A percentile compares a stretch with the other conserved stretches of the same genome.
Evolutionary conservation across 2,888 invertebrate genomes (phyloP).

Genomic region (Protodeltote pygarga): DNA sequence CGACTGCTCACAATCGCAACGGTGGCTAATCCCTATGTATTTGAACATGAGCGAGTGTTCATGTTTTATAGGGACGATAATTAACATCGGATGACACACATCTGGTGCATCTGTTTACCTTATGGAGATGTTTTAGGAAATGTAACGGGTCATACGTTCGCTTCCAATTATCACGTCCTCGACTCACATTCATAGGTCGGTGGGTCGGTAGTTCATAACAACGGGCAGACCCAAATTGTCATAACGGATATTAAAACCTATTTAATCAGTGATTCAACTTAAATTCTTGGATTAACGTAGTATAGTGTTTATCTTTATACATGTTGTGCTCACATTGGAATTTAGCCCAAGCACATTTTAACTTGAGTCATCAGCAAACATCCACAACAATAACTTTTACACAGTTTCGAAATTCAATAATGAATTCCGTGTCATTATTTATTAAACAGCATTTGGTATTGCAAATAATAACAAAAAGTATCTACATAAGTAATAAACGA

Average conservation of each 20-base stretch:
- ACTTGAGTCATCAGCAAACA: conserved; percentile 12
- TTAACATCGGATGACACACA: conserved; percentile 74
- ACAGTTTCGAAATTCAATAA: conserved; percentile 15
- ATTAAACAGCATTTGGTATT: background rate
- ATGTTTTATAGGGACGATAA: conserved; percentile 72
- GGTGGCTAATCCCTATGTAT: conserved; percentile 68
- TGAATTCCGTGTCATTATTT: conserved; percentile 4
- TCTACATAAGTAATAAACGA: background rate
- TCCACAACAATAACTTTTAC: conserved; percentile 8
- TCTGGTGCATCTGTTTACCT: conserved; percentile 78
- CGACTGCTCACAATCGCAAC: conserved; percentile 38
- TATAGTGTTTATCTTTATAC: conserved; percentile 8
- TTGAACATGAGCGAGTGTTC: conserved; percentile 41
- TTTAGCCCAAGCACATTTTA: conserved; percentile 10
- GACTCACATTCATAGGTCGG: conserved; percentile 67
- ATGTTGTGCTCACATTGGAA: background rate
- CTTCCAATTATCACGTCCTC: conserved; percentile 78
- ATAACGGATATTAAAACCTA: conserved; percentile 31
- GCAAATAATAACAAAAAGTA: conserved; percentile 2
- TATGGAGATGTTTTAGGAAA: conserved; percentile 75
- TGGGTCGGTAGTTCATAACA: too few relatives aligned
- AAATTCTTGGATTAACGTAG: conserved; percentile 4
- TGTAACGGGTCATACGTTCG: conserved; percentile 78
- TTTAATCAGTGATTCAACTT: conserved; percentile 1
- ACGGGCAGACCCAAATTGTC: conserved; percentile 42